phyloP scores from a whole-genome alignment of 30 jellyfish, hydroid and myxozoan species.

The Nemopilema nomurai region DNA sequence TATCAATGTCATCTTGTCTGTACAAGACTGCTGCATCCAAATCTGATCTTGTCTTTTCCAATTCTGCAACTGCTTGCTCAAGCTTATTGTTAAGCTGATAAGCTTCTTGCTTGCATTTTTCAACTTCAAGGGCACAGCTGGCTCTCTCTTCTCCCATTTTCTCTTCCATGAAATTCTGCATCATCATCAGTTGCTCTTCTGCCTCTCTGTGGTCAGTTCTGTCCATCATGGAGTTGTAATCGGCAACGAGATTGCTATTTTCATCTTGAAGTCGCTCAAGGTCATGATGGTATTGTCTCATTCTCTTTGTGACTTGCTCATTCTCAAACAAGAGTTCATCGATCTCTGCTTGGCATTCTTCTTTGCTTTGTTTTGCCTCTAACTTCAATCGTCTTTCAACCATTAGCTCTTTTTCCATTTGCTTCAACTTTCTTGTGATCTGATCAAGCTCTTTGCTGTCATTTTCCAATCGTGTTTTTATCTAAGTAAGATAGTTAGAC shows the following conservation, averaged over 20 bases:
- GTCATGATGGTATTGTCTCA: background rate
- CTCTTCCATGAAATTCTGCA: background rate
- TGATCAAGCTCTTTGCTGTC: background rate
- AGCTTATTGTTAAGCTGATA: background rate
- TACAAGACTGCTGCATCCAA: background rate
- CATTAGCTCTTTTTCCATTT: background rate
- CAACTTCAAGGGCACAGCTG: background rate
- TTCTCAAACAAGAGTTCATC: background rate
- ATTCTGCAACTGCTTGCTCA: background rate
- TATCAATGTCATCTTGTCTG: conserved; percentile 7
- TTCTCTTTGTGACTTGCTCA: background rate
- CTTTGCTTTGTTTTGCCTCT: background rate
- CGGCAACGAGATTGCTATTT: background rate
- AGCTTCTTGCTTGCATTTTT: background rate
- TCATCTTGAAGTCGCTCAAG: background rate
- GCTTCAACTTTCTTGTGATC: background rate
- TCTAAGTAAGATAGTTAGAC: background rate
- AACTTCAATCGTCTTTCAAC: conserved; percentile 1
- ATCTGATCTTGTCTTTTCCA: background rate
- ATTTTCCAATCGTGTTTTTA: background rate
- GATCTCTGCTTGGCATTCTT: background rate
- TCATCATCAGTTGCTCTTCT: background rate
- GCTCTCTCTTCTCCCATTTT: background rate
- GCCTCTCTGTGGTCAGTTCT: background rate
- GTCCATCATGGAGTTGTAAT: background rate